These are phyloP conservation scores for Dolichomitus sp. DNA, from an alignment of 2,888 invertebrate genomes.

Conservation along the genomic window DNA sequence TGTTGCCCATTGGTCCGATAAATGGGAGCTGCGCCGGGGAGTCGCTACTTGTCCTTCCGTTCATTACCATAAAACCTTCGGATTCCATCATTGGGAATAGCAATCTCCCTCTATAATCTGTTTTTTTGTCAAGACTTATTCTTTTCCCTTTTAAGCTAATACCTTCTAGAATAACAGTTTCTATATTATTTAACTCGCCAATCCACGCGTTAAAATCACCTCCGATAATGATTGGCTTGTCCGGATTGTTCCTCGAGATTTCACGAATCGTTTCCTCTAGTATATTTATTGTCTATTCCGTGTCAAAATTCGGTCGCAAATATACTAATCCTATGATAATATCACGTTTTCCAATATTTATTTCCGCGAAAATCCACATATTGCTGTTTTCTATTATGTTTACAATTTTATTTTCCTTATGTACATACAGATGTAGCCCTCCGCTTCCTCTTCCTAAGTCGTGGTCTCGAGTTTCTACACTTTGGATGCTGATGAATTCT, in stretches of 20 bases:
- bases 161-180: neutral
- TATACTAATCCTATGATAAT: neutral
- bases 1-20: neutral
- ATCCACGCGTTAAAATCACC: slow-evolving; percentile 1
- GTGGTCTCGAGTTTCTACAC: neutral
- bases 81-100: neutral
- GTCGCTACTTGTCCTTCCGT: neutral
- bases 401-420: slow-evolving; percentile 9
- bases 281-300: neutral
- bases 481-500: slow-evolving; percentile 9
- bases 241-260: neutral
- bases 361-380: slow-evolving; percentile 11
- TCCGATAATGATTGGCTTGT: neutral
- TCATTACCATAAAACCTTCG: slow-evolving; percentile 2
- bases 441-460: slow-evolving; percentile 12
- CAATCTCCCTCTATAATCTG: neutral
- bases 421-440: neutral
- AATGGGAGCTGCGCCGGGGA: neutral
- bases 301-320: neutral
- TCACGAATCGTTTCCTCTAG: neutral
- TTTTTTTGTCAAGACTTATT: neutral
- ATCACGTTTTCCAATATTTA: neutral
- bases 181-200: neutral
- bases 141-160: neutral
- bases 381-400: neutral